Percentiles rank a stretch among this genome's conserved stretches.
Evolutionary conservation across 2,888 invertebrate genomes (phyloP).

Genomic region (Acleris literana): DNA sequence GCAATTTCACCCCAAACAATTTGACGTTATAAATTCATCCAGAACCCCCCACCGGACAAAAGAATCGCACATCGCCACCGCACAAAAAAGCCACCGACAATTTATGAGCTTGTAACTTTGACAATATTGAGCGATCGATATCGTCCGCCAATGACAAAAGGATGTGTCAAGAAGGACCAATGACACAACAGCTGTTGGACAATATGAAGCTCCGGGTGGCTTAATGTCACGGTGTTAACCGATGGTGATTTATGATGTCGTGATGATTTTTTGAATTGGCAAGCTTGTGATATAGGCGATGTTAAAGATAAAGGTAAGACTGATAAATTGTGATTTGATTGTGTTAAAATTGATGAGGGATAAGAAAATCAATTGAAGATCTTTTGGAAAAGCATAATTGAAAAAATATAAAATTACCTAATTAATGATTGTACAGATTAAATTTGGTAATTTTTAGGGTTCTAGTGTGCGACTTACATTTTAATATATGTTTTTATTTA

Average conservation of each 20-base stretch:
- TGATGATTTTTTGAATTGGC: too few relatives aligned
- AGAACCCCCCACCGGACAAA: conserved; percentile 71
- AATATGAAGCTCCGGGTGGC: conserved; percentile 55
- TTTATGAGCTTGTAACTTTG: conserved; percentile 72
- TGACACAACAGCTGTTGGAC: conserved; percentile 77
- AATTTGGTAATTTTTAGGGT: too few relatives aligned
- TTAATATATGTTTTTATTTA: too few relatives aligned
- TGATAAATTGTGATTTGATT: not conserved
- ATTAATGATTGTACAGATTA: too few relatives aligned
- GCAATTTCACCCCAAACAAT: conserved; percentile 48
- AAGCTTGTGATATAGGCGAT: not conserved
- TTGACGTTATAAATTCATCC: conserved; percentile 55
- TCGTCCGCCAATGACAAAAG: conserved; percentile 72
- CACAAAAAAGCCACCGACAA: conserved; percentile 68
- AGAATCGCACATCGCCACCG: conserved; percentile 68
- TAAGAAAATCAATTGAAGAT: not conserved
- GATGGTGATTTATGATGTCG: conserved; percentile 27
- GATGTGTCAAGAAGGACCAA: conserved; percentile 77
- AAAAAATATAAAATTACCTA: not conserved
- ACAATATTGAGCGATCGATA: conserved; percentile 80
- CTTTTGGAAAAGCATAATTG: not conserved
- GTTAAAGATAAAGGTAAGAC: not conserved
- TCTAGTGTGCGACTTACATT: too few relatives aligned
- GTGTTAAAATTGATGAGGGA: not conserved
- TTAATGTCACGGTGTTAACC: not conserved